A percentile compares a stretch with the other conserved stretches of the same genome.
Conservation (phyloP, 2,113 vertebrate genomes). For the Apus apus region DNA sequence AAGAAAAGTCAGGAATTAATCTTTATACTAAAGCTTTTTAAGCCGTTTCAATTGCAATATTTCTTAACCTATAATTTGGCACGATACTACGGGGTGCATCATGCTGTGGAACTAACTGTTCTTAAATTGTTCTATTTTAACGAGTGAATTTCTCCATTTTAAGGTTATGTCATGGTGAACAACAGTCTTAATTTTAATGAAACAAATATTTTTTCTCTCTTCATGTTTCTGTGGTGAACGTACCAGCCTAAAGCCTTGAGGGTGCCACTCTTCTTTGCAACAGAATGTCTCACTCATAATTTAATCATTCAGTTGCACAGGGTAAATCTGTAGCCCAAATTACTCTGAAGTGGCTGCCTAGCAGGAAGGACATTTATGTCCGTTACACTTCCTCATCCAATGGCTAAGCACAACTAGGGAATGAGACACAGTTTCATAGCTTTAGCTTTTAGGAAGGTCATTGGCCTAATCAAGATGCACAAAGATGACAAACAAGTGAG, state of each 20-base stretch:
- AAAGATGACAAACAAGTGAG: neutral
- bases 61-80: constrained; percentile 67
- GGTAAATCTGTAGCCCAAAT: constrained; percentile 42
- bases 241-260: constrained; percentile 44
- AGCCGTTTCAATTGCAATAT: constrained; percentile 48
- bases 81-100: constrained; percentile 55
- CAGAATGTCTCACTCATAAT: constrained; percentile 42
- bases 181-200: constrained; percentile 64
- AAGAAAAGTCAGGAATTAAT: constrained; percentile 56
- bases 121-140: constrained; percentile 59
- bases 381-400: constrained; percentile 21
- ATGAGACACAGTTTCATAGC: neutral
- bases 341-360: constrained; percentile 49
- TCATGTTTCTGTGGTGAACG: constrained; percentile 9
- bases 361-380: constrained; percentile 50
- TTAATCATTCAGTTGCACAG: constrained; percentile 45
- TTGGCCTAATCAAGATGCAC: neutral
- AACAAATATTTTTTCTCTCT: constrained; percentile 67
- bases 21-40: constrained; percentile 45
- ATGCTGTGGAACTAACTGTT: constrained; percentile 65
- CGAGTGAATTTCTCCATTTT: constrained; percentile 45
- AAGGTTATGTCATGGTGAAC: constrained; percentile 62
- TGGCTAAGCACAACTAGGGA: neutral
- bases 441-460: constrained; percentile 15
- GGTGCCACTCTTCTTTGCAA: neutral